Conservation (phyloP, 1,140 invertebrate genomes). For the Neotoxoptera formosana region DNA sequence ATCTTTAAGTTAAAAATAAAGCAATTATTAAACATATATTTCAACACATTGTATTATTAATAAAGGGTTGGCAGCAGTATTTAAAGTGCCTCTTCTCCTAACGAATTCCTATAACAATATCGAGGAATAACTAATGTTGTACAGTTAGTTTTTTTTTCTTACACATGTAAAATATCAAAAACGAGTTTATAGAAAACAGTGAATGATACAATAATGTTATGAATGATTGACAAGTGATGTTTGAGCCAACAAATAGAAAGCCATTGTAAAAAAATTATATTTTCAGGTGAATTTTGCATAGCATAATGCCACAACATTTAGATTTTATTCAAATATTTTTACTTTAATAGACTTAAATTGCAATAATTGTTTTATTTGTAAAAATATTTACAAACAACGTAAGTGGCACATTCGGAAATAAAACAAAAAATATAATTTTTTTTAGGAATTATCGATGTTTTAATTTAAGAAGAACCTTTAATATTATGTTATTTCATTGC, state of each 20-base stretch:
- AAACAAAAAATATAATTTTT: not conserved
- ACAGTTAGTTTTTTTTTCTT: not conserved
- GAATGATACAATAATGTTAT: not conserved
- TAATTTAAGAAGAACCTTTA: no score
- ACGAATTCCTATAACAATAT: not conserved
- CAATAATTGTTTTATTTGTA: not conserved
- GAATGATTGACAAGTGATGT: slow-evolving; percentile 1
- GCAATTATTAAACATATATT: not conserved
- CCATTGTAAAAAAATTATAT: not conserved
- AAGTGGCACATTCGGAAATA: not conserved
- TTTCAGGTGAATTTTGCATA: not conserved
- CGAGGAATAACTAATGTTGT: not conserved
- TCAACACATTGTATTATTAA: not conserved
- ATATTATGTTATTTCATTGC: no score
- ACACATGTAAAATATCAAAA: not conserved
- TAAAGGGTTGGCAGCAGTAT: not conserved
- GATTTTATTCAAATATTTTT: not conserved
- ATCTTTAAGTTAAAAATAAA: not conserved
- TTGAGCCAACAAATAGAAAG: not conserved
- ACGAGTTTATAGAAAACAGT: not conserved
- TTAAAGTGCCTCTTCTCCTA: not conserved
- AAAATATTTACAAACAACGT: not conserved
- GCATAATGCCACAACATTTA: not conserved
- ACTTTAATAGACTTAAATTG: not conserved
- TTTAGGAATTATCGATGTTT: no score